Evolutionary conservation across 2,113 vertebrate species (phyloP), one percentile per base, ranked within the genome.

Genomic region (Oreocharis arfaki): DNA sequence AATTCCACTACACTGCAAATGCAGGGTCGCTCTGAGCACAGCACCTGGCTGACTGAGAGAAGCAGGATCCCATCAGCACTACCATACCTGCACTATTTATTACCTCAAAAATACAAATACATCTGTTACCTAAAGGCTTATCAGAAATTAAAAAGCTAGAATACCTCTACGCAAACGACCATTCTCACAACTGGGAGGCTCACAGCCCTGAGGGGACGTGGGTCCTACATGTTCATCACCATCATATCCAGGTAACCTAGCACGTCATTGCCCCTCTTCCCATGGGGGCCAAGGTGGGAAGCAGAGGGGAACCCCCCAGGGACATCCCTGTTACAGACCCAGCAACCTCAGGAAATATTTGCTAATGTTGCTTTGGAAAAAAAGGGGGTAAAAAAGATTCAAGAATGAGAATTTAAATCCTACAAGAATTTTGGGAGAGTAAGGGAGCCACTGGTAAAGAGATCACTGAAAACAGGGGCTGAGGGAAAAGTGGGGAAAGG

Each of bases 161-260:
- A 41, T 13, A 52, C 9, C 83, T 80, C 28, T 26, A 41, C 4
- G 33, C 6, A 20, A 84, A 70, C 7, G 4, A 15, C 13, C 3
- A 0, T 42, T 63, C 30, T 75, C 16, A 6, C 68, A 69, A 6
- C 63, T 7, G 49, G 17, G 49, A 76, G 57, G 41, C 55, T 41
- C 32, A 4, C 0, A 3, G 71, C 50, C 27, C 30, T 0, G 0
- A 32, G n/a, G 59, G 57, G 44, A 73, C 1, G 0, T 2, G 2
- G 27, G 9, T 60, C 55, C 70, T 30, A 3, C 4, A 0, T 8
- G 59, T 27, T 33, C 53, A 13, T 57, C 67, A 27, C 46, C 8
- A 0, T 9, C 49, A 47, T 6, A 9, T 2, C 32, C 16, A 22
- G 6, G 16, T 28, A n/a, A 37, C 17, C 10, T 4, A 3, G 28